Percentiles rank a stretch among this genome's conserved stretches.
Evolutionary conservation across 2,888 invertebrate species (phyloP).

Genomic region (Eledona agricola): DNA sequence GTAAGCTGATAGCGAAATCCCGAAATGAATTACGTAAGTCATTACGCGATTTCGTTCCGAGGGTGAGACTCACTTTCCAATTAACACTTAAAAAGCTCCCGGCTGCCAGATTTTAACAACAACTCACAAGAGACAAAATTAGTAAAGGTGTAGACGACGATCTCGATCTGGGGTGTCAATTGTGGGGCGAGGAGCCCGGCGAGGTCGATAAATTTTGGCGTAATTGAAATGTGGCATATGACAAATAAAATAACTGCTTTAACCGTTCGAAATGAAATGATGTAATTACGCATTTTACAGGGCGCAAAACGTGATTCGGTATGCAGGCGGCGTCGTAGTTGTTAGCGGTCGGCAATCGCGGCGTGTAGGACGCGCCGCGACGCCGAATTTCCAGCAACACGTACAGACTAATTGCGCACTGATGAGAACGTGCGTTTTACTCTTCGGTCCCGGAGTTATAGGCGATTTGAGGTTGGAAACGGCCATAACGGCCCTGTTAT

Average conservation of each 20-base stretch:
- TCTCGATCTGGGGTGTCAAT: too few relatives aligned
- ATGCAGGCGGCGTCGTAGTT: conserved; percentile 59
- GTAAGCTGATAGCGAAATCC: conserved; percentile 32
- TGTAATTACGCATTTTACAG: conserved; percentile 60
- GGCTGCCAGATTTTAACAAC: too few relatives aligned
- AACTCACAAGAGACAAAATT: too few relatives aligned
- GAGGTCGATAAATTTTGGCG: conserved; percentile 24
- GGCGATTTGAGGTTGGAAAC: conserved; percentile 54
- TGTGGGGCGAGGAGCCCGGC: neutral
- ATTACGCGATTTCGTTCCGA: conserved; percentile 13
- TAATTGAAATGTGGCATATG: conserved; percentile 37
- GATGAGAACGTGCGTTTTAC: conserved; percentile 61
- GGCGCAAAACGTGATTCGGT: conserved; percentile 57
- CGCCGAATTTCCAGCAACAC: conserved; percentile 57
- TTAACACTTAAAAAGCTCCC: conserved; percentile 7
- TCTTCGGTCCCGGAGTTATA: conserved; percentile 58
- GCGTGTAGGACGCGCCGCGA: conserved; percentile 47
- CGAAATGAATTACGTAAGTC: conserved; percentile 29
- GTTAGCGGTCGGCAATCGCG: conserved; percentile 55
- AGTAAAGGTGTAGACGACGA: too few relatives aligned
- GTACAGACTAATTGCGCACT: conserved; percentile 62
- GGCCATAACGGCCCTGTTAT: conserved; percentile 43
- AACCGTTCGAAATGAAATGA: conserved; percentile 53
- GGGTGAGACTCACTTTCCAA: conserved; percentile 3
- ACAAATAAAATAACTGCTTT: conserved; percentile 37